phyloP scores from a whole-genome alignment of 2,113 vertebrate genomes.

The Cisticola juncidis region DNA sequence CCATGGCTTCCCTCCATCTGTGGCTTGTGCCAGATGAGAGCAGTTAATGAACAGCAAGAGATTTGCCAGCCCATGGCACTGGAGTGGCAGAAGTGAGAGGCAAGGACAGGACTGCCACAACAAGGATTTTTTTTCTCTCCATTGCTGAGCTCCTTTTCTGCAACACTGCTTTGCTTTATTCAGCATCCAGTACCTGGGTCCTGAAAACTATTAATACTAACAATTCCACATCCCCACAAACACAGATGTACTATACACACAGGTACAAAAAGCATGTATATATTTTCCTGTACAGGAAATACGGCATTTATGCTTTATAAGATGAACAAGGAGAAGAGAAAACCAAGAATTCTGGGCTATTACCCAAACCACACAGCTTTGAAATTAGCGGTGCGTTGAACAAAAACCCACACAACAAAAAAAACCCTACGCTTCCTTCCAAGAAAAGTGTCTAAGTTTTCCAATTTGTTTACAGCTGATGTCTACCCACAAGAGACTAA shows the following conservation, averaged over 20 bases:
- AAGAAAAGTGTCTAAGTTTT: conserved; percentile 52
- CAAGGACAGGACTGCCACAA: background rate
- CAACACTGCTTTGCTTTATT: background rate
- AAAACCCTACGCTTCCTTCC: background rate
- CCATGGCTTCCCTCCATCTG: background rate
- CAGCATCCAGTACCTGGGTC: background rate
- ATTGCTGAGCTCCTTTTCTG: background rate
- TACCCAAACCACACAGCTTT: conserved; percentile 66
- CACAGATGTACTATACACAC: background rate
- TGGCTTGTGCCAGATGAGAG: background rate
- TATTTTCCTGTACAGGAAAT: conserved; percentile 10
- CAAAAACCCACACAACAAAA: background rate
- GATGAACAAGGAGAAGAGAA: conserved; percentile 51
- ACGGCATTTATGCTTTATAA: conserved; percentile 17
- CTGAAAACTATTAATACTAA: background rate
- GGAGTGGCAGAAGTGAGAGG: fast-evolving
- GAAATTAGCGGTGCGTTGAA: conserved; percentile 34
- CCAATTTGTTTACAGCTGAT: conserved; percentile 51
- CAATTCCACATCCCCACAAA: background rate
- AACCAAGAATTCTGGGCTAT: conserved; percentile 49
- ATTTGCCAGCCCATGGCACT: background rate
- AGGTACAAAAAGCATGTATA: background rate
- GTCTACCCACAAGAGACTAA: conserved; percentile 63
- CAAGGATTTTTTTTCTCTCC: background rate
- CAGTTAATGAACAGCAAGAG: background rate